A percentile compares a stretch with the other conserved stretches of the same genome.
phyloP scores from a whole-genome alignment of 2,113 vertebrate species.

The Sinocyclocheilus grahami region DNA sequence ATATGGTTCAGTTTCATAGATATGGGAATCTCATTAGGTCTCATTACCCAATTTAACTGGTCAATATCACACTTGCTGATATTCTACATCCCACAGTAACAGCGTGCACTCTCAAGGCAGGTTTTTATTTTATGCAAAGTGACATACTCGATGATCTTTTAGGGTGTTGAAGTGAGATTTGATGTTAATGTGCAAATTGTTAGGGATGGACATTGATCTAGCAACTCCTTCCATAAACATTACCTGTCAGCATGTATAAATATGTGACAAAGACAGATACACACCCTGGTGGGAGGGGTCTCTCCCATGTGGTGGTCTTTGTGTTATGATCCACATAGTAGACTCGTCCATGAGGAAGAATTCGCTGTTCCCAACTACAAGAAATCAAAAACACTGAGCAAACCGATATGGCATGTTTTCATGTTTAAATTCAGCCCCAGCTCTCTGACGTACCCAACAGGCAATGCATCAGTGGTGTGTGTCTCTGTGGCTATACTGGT shows the following conservation, averaged over 20 bases:
- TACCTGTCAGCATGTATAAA: neutral
- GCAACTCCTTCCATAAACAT: neutral
- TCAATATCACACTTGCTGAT: no score
- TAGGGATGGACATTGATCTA: neutral
- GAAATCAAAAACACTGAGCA: neutral
- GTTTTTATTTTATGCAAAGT: no score
- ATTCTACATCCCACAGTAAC: no score
- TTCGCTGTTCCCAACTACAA: slow-evolving; percentile 93
- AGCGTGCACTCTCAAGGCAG: no score
- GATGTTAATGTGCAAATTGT: neutral
- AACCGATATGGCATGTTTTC: neutral
- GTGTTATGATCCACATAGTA: slow-evolving; percentile 99
- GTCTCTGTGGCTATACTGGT: slow-evolving; percentile 63
- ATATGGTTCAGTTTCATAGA: no score
- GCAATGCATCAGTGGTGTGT: slow-evolving; percentile 78
- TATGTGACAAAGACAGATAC: slow-evolving; percentile 40
- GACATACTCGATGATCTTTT: neutral
- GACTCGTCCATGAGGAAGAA: slow-evolving; percentile 91
- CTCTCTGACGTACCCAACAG: slow-evolving; percentile 83
- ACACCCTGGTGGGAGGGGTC: slow-evolving; percentile 95
- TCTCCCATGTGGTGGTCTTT: slow-evolving; percentile 98
- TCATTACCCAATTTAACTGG: no score
- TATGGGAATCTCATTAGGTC: no score
- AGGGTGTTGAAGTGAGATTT: neutral
- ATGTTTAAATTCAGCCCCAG: neutral